These are phyloP conservation scores for Yponomeuta sedellus DNA, from an alignment of 2,888 invertebrate species.

Conservation along the genomic window DNA sequence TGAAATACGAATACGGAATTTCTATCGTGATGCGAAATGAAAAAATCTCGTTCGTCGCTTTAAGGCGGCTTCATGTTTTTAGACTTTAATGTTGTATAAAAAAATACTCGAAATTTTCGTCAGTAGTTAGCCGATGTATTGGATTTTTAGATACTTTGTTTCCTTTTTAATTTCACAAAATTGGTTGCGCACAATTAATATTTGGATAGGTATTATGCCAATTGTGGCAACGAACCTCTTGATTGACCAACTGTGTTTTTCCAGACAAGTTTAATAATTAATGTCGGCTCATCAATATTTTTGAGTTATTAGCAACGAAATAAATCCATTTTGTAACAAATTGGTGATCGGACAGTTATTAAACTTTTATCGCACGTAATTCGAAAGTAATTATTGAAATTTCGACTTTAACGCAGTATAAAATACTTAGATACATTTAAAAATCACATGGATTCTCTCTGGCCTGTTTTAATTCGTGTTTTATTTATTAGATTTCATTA, in stretches of 20 bases:
- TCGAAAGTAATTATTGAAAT: neutral
- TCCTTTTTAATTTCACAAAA: constrained; percentile 6
- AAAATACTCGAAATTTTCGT: constrained; percentile 61
- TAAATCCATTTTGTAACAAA: neutral
- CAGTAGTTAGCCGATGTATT: constrained; percentile 58
- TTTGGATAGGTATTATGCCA: neutral
- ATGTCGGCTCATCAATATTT: constrained; percentile 8
- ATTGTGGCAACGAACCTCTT: neutral
- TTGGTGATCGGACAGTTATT: constrained; percentile 4
- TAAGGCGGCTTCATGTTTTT: constrained; percentile 62
- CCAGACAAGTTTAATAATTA: neutral
- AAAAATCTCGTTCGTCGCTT: constrained; percentile 51
- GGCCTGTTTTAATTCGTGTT: neutral
- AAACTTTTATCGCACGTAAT: neutral
- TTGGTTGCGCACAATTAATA: constrained; percentile 10
- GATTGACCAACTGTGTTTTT: no score
- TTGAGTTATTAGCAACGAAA: neutral
- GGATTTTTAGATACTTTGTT: constrained; percentile 25
- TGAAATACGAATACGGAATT: constrained; percentile 39
- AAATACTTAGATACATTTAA: neutral
- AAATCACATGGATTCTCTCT: neutral
- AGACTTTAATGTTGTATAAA: constrained; percentile 57
- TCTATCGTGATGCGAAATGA: neutral
- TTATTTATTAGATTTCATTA: constrained; percentile 9
- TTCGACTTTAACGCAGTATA: constrained; percentile 4